Base-by-base conservation (phyloP, 2,888 invertebrate genomes). In the Endotricha flammealis region DNA sequence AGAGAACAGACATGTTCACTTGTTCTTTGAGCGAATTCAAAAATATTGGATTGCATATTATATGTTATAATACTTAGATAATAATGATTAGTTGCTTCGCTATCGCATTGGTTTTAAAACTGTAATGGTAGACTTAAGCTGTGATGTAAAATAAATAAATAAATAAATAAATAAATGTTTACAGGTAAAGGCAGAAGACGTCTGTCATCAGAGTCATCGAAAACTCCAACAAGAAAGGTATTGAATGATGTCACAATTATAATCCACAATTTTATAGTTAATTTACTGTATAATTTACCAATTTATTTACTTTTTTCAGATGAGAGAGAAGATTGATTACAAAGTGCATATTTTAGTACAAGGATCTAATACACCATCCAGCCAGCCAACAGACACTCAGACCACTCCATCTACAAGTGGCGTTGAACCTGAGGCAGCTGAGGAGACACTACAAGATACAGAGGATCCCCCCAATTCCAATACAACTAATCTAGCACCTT, bases 301-400 rank as follows among this genome's bases (percentile, higher is more conserved):
- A 24, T 12, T 27, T 7, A 12, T 6, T 8, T 27, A 27, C 32
- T 20, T 38, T 29, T 76, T 82, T 34, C 76, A 87, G 87, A 55
- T 68, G 36, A 73, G 64, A 52, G 78, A 81, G 42, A 85, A 83
- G 54, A 62, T 61, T 36, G 89, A 90, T 50, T 91, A 92, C 58
- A 90, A 91, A 71, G 89, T 90, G 34, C 88, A 90, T 42, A 90
- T 91, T 53, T 77, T 91, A 39, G 78, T 91, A 23, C 92, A 92
- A 70, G 77, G 80, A 23, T 74, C 86, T n/a, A 81, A 73, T 34
- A 65, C 72, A 42, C 65, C 68, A 11, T 63, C 50, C 4, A 41
- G 40, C 22, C 59, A 62, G 33, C 23, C 50, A 35, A 38, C 61
- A 16, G 71, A 69, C 32, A 57, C 46, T 11, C 32, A 43, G 9